Percentiles rank a stretch among this genome's conserved stretches.
Conservation (phyloP, 2,113 vertebrate genomes). For the Nanorana parkeri region DNA sequence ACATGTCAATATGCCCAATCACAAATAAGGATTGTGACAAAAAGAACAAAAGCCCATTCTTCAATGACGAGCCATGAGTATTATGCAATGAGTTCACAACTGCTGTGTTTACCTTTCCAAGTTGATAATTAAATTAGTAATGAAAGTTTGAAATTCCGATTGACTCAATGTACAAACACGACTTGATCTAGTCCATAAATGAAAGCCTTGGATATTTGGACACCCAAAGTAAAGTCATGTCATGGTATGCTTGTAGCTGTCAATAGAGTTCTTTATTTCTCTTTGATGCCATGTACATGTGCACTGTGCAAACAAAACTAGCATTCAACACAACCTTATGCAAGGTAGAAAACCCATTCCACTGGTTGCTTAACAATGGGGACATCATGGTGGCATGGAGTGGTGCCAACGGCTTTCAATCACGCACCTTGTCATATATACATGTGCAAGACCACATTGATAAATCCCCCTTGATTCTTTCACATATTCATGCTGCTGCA, state of each 20-base stretch:
- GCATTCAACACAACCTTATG: too few species aligned
- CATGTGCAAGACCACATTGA: too few species aligned
- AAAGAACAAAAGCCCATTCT: background rate
- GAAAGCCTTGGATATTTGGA: background rate
- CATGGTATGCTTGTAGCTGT: background rate
- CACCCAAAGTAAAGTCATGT: background rate
- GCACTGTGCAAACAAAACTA: too few species aligned
- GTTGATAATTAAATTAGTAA: background rate
- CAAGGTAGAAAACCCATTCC: too few species aligned
- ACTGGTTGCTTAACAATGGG: too few species aligned
- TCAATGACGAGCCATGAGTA: constrained; percentile 9
- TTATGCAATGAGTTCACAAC: background rate
- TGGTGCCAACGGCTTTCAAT: too few species aligned
- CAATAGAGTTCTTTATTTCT: background rate
- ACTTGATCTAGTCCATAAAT: constrained; percentile 7
- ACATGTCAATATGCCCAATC: constrained; percentile 7
- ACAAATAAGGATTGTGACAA: background rate
- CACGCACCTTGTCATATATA: too few species aligned
- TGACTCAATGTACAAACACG: constrained; percentile 3
- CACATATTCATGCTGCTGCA: too few species aligned
- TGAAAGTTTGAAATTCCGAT: constrained; percentile 1
- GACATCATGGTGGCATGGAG: too few species aligned
- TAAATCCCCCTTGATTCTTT: too few species aligned
- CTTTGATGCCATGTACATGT: too few species aligned
- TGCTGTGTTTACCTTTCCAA: background rate